These are phyloP conservation scores for Lacanobia wlatinum DNA, from an alignment of 2,888 invertebrate species.

Conservation along the genomic window DNA sequence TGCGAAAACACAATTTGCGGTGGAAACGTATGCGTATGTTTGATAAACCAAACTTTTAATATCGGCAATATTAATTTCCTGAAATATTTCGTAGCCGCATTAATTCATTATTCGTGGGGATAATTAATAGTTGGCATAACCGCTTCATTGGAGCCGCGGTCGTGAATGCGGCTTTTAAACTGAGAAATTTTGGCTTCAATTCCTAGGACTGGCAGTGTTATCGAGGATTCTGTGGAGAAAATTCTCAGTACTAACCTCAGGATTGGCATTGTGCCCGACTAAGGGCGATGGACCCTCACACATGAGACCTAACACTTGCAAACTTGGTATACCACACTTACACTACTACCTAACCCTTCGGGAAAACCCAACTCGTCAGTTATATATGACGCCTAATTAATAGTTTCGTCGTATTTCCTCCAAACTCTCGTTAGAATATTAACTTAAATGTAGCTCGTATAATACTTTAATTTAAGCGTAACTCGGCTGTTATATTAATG, in stretches of 20 bases:
- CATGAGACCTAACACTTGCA: slow-evolving; percentile 18
- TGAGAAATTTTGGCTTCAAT: slow-evolving; percentile 41
- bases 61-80: slow-evolving; percentile 34
- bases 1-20: slow-evolving; percentile 11
- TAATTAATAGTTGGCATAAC: slow-evolving; percentile 40
- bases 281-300: slow-evolving; percentile 3
- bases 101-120: slow-evolving; percentile 31
- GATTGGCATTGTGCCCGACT: slow-evolving; percentile 30
- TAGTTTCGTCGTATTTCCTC: slow-evolving; percentile 27
- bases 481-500: slow-evolving; percentile 58
- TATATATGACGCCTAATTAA: slow-evolving; percentile 32
- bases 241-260: slow-evolving; percentile 13
- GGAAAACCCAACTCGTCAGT: slow-evolving; percentile 4
- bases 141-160: slow-evolving; percentile 28
- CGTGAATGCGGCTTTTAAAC: slow-evolving; percentile 2
- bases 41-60: slow-evolving; percentile 41
- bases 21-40: slow-evolving; percentile 15
- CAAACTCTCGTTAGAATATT: slow-evolving; percentile 45
- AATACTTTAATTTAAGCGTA: slow-evolving; percentile 57
- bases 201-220: slow-evolving; percentile 9
- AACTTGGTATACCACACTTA: slow-evolving; percentile 22
- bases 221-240: slow-evolving; percentile 21
- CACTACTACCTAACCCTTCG: background rate
- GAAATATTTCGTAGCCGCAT: slow-evolving; percentile 32
- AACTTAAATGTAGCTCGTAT: slow-evolving; percentile 39